Base-by-base conservation (phyloP, 2,888 invertebrate species). In the Trachelus stipa region DNA sequence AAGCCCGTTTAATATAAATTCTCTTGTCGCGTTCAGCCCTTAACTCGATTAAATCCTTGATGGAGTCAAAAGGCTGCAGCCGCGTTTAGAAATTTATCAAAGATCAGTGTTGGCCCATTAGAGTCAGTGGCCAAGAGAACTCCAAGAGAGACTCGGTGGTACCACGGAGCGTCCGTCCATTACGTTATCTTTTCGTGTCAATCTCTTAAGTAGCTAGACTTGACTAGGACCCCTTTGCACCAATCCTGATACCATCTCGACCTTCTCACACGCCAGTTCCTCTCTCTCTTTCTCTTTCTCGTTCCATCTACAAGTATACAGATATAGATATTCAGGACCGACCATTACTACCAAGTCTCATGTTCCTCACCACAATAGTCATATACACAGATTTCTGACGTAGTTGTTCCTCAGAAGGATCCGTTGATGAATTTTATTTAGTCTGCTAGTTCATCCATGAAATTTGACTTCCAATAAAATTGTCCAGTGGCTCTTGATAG, bases 171-270 rank as follows among this genome's bases (percentile, higher is more conserved):
- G 74, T 83, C 79, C 83, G 88, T 90, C 91, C 91, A 91, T 91
- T 91, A 91, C 87, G 87, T 83, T 91, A 91, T 91, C 91, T 90
- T 84, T 81, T 78, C 89, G 82, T 89, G 90, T 91, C 91, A 90
- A 91, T 91, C 91, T 91, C 84, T 87, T 90, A 91, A 91, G 91
- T 90, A 91, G 90, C 90, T 87, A 88, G 88, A 88, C 85, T 85
- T 84, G 84, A 83, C 85, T 87, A 87, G 84, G 82, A 85, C 79
- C 79, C 69, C 80, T 83, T 80, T 77, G 78, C 83, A 79, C 77
- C 73, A 75, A 31, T 69, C 69, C 31, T 79, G 84, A 84, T 84
- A 84, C 78, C 40, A 84, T 84, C 83, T 83, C 56, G 30, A 31
- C 69, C 76, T 40, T 80, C 79, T 81, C 81, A 73, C 73, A 15